These are phyloP conservation scores for Chionodraco myersi DNA, from an alignment of 2,113 vertebrate genomes.

Conservation along the genomic window DNA sequence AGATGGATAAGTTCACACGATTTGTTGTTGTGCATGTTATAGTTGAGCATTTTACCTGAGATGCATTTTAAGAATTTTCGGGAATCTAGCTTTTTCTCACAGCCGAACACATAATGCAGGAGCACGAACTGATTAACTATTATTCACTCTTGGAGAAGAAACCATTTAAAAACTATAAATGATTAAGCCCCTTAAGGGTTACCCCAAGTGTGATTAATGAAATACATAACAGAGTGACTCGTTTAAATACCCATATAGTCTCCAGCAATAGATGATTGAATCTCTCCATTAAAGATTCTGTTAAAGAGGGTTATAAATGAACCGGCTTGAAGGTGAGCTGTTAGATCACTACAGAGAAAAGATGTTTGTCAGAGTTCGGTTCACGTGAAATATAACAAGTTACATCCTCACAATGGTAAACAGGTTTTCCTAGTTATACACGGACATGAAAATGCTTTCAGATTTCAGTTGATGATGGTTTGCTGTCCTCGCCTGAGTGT, in stretches of 20 bases:
- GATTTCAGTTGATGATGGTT: not conserved
- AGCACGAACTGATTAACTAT: slow-evolving; percentile 14
- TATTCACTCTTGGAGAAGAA: slow-evolving; percentile 21
- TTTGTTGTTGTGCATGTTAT: slow-evolving; percentile 6
- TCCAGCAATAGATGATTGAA: slow-evolving; percentile 57
- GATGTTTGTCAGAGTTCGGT: slow-evolving; percentile 2
- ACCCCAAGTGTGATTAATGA: slow-evolving; percentile 71
- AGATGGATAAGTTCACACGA: not conserved
- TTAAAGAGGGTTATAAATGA: slow-evolving; percentile 53
- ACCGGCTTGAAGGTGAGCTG: slow-evolving; percentile 5
- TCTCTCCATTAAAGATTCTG: slow-evolving; percentile 43
- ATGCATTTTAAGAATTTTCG: not conserved
- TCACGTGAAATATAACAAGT: slow-evolving; percentile 8
- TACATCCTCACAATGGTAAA: slow-evolving; percentile 1
- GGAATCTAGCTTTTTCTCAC: not conserved
- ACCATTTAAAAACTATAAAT: slow-evolving; percentile 53
- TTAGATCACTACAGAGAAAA: slow-evolving; percentile 12
- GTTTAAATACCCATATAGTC: slow-evolving; percentile 64
- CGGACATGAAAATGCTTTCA: not conserved
- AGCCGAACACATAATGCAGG: slow-evolving; percentile 3
- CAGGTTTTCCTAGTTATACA: not conserved
- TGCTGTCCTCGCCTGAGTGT: not conserved
- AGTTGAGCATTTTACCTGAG: not conserved
- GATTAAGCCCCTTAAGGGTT: too few species aligned
- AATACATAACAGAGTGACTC: slow-evolving; percentile 52